phyloP scores from a whole-genome alignment of 1,140 invertebrate genomes.

The Theocolax elegans region DNA sequence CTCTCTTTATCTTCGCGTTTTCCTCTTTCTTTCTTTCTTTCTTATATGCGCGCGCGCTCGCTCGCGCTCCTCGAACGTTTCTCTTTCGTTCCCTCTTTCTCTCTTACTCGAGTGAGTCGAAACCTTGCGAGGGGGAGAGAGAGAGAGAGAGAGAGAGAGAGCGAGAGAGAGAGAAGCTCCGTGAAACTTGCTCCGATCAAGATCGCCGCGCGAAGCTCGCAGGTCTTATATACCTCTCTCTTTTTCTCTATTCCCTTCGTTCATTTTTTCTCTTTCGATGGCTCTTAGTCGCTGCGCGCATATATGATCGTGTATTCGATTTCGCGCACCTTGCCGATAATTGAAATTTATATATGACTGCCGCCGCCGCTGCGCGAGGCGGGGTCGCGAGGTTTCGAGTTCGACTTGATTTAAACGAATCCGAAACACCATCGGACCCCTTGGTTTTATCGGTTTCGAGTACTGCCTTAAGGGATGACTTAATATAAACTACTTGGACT shows the following conservation, averaged over 20 bases:
- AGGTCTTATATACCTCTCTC: constrained; percentile 4
- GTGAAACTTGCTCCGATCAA: constrained; percentile 40
- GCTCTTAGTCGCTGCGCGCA: background rate
- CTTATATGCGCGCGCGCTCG: background rate
- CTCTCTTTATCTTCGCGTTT: constrained; percentile 36
- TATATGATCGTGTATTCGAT: constrained; percentile 42
- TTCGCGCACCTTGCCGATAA: constrained; percentile 37
- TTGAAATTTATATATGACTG: constrained; percentile 43
- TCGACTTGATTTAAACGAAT: constrained; percentile 36
- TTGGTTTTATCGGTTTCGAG: too few relatives aligned
- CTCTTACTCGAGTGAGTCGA: background rate
- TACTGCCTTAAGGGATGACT: constrained; percentile 2
- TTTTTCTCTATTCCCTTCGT: background rate
- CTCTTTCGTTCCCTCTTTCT: constrained; percentile 17
- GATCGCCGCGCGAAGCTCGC: constrained; percentile 21
- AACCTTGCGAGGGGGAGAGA: background rate
- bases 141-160: constrained; percentile 4
- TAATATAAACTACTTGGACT: too few relatives aligned
- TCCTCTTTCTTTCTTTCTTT: constrained; percentile 12
- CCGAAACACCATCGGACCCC: constrained; percentile 1
- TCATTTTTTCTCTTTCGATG: background rate
- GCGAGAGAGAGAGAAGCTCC: constrained; percentile 13
- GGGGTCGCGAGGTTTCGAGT: constrained; percentile 8
- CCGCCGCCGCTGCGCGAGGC: background rate
- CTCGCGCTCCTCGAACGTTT: background rate